A percentile compares a stretch with the other conserved stretches of the same genome.
Evolutionary conservation across 2,797 vertebrate genomes (phyloP).

Genomic region (Okamejei kenojei): DNA sequence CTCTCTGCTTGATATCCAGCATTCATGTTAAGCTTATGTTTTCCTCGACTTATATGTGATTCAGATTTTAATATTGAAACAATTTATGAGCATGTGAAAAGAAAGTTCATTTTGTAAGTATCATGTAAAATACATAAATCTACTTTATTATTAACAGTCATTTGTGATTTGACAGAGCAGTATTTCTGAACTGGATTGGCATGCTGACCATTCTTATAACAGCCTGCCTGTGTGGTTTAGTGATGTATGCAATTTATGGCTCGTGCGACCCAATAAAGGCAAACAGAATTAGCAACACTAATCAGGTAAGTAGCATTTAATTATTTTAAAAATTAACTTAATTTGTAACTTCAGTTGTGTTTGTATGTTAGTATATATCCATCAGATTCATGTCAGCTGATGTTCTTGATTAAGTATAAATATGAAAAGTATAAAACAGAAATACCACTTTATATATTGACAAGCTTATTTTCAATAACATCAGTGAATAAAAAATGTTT

Average conservation of each 20-base stretch:
- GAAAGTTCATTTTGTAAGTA: neutral
- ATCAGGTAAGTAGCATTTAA: constrained; percentile 5
- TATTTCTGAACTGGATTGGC: constrained; percentile 21
- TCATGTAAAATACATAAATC: neutral
- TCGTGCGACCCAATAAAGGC: constrained; percentile 21
- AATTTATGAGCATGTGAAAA: neutral
- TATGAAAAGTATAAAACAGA: neutral
- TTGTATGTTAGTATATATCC: neutral
- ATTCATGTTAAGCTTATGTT: neutral
- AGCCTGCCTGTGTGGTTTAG: constrained; percentile 32
- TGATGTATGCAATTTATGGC: constrained; percentile 20
- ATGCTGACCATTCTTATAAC: neutral
- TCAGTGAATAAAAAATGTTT: neutral
- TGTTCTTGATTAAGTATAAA: neutral
- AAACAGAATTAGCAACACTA: neutral
- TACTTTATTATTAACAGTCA: neutral
- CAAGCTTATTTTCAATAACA: neutral
- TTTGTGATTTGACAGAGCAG: constrained; percentile 27
- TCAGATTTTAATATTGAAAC: neutral
- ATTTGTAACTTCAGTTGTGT: neutral
- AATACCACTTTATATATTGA: neutral
- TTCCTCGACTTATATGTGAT: neutral
- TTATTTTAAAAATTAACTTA: neutral
- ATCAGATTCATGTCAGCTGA: neutral
- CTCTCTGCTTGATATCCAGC: neutral